These are phyloP conservation scores for Bellardia bayeri DNA, from an alignment of 2,888 invertebrate genomes.

Conservation along the genomic window DNA sequence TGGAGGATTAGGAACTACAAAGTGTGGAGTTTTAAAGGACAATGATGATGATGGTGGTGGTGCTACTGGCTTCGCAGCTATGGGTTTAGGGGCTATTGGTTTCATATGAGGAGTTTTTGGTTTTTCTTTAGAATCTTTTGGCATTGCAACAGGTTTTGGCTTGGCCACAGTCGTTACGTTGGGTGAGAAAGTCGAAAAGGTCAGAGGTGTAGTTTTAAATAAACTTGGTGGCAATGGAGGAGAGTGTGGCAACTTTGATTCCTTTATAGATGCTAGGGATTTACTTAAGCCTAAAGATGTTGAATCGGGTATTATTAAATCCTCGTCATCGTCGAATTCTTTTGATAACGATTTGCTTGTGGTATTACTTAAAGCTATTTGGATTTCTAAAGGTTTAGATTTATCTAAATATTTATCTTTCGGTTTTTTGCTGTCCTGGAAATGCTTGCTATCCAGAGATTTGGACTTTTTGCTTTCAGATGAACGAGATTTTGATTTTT, in stretches of 20 bases:
- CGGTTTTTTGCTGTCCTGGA: constrained; percentile 3
- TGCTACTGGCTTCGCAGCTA: constrained; percentile 29
- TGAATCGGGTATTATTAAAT: constrained; percentile 67
- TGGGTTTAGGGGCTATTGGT: constrained; percentile 66
- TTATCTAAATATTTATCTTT: constrained; percentile 47
- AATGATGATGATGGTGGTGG: constrained; percentile 2
- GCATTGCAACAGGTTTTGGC: constrained; percentile 52
- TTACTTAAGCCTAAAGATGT: constrained; percentile 68
- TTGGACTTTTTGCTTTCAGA: constrained; percentile 48
- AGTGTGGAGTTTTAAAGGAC: constrained; percentile 76
- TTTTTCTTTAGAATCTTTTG: constrained; percentile 60
- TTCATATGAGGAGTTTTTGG: constrained; percentile 67
- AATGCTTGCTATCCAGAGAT: neutral
- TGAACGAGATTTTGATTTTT: constrained; percentile 40
- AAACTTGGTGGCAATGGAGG: constrained; percentile 83
- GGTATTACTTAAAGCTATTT: constrained; percentile 36
- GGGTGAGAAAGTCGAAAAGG: constrained; percentile 76
- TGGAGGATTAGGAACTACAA: constrained; percentile 81
- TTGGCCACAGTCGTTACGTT: constrained; percentile 58
- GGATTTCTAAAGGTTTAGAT: constrained; percentile 63
- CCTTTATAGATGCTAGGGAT: constrained; percentile 75
- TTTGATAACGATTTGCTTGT: constrained; percentile 1
- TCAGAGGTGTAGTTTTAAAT: constrained; percentile 80
- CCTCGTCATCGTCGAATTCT: constrained; percentile 65
- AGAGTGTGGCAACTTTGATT: constrained; percentile 79